Evolutionary conservation across 1,140 invertebrate genomes (phyloP), one percentile per base, ranked within the genome.

Genomic region (Aphelinus atriplicis): DNA sequence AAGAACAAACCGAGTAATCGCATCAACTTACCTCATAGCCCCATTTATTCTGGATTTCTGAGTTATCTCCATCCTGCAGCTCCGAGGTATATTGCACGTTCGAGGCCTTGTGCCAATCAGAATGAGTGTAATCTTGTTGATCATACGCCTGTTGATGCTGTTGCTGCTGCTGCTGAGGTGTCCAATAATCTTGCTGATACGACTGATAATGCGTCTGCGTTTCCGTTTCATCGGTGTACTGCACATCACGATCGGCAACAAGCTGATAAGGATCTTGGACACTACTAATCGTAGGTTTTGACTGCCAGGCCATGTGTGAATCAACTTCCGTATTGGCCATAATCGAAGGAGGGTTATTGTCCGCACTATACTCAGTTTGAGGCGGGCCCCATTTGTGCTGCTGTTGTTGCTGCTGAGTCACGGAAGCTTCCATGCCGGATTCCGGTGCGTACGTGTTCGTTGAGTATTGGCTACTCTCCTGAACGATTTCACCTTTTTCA

Each of bases 11-110:
- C 26, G 26, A 26, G 26, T 26, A 74, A 26, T 4, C 43, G 9
- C 10, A 9, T 45, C 42, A 57, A 71, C 78, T 78, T 81, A 88
- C 87, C 87, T 88, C 84, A 82, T 86, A 86, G 78, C 82, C 84
- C 86, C 86, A 88, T 45, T 82, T 85, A 57, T 80, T 83, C 56
- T 84, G 82, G 50, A 63, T 80, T 48, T 85, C 84, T 43, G 75
- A 77, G 46, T 78, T 76, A 65, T 86, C 82, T 10, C 68, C 70
- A 7, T 83, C 84, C 53, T 75, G 48, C 51, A 86, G 85, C 26
- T 83, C 79, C 1, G 75, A 3, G 1, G 76, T 53, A 64, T 81
- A 82, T 10, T 81, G 78, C 3, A 26, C 7, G 10, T 79, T 80
- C 63, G 78, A 43, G 4, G 81, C 80, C 46, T 84, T 81, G 10